phyloP scores from a whole-genome alignment of 2,888 invertebrate species.

The Keiferia lycopersicella region DNA sequence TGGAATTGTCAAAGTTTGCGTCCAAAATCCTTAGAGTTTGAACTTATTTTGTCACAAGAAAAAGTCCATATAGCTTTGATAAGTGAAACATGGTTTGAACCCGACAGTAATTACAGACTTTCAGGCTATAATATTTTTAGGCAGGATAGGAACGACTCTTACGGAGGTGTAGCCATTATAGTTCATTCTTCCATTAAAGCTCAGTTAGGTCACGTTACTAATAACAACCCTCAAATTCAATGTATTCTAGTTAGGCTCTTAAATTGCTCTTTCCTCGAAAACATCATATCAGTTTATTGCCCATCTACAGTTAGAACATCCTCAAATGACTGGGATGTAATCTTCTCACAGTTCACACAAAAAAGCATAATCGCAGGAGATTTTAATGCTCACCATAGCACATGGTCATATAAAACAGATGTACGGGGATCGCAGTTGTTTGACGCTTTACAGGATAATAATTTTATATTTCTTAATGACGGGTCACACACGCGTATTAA shows the following conservation, averaged over 20 bases:
- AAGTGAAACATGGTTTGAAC: conserved; percentile 35
- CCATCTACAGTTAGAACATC: too few species aligned
- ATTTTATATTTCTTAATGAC: too few species aligned
- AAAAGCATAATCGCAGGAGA: too few species aligned
- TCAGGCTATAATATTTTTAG: conserved; percentile 29
- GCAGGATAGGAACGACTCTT: conserved; percentile 29
- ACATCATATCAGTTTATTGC: conserved; percentile 28
- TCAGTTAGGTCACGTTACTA: background rate
- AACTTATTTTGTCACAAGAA: conserved; percentile 24
- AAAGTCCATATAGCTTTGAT: conserved; percentile 33
- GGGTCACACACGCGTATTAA: too few species aligned
- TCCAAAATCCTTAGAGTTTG: background rate
- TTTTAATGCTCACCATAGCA: too few species aligned
- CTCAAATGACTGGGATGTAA: too few species aligned
- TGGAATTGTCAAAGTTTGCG: background rate
- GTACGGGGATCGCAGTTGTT: too few species aligned
- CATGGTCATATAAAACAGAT: too few species aligned
- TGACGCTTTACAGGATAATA: too few species aligned
- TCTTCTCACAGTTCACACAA: too few species aligned
- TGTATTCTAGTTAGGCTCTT: background rate
- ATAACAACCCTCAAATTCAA: too few species aligned
- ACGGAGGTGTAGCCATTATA: conserved; percentile 32
- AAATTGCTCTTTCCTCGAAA: conserved; percentile 27
- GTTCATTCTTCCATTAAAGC: conserved; percentile 29
- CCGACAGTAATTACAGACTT: conserved; percentile 19